phyloP scores from a whole-genome alignment of 2,797 vertebrate species.

The Aulostomus chinensis region DNA sequence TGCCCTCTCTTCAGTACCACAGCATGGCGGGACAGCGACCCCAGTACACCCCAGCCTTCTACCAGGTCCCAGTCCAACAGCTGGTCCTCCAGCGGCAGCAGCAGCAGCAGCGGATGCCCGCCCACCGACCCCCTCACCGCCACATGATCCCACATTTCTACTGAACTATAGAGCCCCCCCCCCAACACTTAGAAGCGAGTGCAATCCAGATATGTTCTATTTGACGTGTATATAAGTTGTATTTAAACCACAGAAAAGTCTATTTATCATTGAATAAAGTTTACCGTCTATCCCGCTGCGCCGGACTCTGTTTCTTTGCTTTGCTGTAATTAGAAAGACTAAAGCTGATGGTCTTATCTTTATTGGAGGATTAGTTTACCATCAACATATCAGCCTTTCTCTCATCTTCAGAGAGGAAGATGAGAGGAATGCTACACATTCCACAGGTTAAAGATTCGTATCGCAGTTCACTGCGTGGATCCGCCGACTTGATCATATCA shows the following conservation, averaged over 20 bases:
- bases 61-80: conserved; percentile 36
- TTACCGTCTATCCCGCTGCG: conserved; percentile 26
- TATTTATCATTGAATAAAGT: conserved; percentile 72
- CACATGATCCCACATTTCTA: conserved; percentile 61
- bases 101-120: conserved; percentile 32
- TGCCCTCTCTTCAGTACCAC: conserved; percentile 60
- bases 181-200: conserved; percentile 60
- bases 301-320: background rate
- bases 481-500: conserved; percentile 22
- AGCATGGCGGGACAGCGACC: conserved; percentile 44
- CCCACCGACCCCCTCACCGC: conserved; percentile 8
- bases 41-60: conserved; percentile 34
- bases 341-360: conserved; percentile 35
- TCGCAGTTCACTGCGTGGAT: conserved; percentile 34
- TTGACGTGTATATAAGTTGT: conserved; percentile 41
- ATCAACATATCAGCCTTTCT: conserved; percentile 41
- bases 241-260: conserved; percentile 28
- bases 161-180: conserved; percentile 42
- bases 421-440: background rate
- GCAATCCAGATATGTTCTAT: conserved; percentile 46
- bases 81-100: conserved; percentile 44
- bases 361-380: conserved; percentile 43
- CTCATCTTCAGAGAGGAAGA: conserved; percentile 9
- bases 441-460: conserved; percentile 20
- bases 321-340: conserved; percentile 1